Conservation (phyloP, 2,113 vertebrate species). For the Nematolebias whitei region DNA sequence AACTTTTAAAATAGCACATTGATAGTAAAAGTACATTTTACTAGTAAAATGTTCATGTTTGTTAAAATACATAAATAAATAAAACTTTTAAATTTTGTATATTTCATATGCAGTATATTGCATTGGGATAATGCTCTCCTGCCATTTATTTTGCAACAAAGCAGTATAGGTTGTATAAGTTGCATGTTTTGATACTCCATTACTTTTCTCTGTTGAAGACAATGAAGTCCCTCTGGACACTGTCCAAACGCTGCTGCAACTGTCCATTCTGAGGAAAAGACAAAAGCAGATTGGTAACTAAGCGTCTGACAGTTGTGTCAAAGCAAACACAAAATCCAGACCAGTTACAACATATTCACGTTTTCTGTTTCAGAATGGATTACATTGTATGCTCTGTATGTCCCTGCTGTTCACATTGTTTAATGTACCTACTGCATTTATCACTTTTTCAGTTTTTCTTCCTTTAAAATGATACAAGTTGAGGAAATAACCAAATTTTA, state of each 20-base stretch:
- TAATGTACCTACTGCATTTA: neutral
- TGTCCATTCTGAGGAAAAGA: slow-evolving; percentile 81
- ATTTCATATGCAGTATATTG: too few relatives aligned
- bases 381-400: neutral
- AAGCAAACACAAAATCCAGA: neutral
- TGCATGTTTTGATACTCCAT: slow-evolving; percentile 55
- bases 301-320: slow-evolving; percentile 2
- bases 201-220: slow-evolving; percentile 99
- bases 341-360: neutral
- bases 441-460: neutral
- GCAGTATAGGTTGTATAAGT: neutral
- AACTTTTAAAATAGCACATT: too few relatives aligned
- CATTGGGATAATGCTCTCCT: neutral
- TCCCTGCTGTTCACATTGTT: neutral
- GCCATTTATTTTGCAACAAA: neutral
- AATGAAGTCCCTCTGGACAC: slow-evolving; percentile 93
- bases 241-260: slow-evolving; percentile 90
- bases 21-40: too few relatives aligned
- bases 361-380: neutral
- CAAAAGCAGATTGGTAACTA: slow-evolving; percentile 1
- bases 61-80: too few relatives aligned
- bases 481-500: slow-evolving; percentile 28
- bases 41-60: too few relatives aligned
- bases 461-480: slow-evolving; percentile 3
- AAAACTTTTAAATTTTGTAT: too few relatives aligned